Evolutionary conservation across 2,888 invertebrate species (phyloP).

Genomic region (Limnephilus rhombicus): DNA sequence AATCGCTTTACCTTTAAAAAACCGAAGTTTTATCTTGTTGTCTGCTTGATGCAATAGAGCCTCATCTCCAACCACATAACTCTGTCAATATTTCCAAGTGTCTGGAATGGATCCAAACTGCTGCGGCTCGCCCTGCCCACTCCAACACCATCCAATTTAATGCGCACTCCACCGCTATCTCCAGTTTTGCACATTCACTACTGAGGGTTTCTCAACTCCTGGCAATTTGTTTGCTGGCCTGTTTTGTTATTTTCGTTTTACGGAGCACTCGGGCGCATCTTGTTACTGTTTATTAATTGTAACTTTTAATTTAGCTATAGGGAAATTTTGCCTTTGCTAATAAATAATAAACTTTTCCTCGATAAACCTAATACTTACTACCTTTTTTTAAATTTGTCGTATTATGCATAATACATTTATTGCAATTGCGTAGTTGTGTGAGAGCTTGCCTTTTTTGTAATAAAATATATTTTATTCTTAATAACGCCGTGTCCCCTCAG

Average conservation of each 20-base stretch:
- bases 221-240: not conserved
- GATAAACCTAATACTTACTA: not conserved
- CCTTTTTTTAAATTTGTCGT: not conserved
- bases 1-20: not conserved
- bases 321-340: not conserved
- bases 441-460: not conserved
- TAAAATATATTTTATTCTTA: too few relatives aligned
- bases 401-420: not conserved
- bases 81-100: not conserved
- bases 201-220: not conserved
- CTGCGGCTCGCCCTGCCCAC: conserved; percentile 12
- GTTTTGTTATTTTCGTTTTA: not conserved
- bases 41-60: not conserved
- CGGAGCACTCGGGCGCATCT: not conserved
- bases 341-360: not conserved
- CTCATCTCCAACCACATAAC: not conserved
- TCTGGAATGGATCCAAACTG: conserved; percentile 7
- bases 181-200: not conserved
- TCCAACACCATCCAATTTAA: conserved; percentile 26
- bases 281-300: not conserved
- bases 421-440: not conserved
- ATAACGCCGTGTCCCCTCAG: too few relatives aligned
- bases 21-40: not conserved
- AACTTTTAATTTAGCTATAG: not conserved
- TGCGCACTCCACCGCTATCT: conserved; percentile 11